Base-by-base conservation (phyloP, 2,113 vertebrate species). In the Toxotes jaculatrix region DNA sequence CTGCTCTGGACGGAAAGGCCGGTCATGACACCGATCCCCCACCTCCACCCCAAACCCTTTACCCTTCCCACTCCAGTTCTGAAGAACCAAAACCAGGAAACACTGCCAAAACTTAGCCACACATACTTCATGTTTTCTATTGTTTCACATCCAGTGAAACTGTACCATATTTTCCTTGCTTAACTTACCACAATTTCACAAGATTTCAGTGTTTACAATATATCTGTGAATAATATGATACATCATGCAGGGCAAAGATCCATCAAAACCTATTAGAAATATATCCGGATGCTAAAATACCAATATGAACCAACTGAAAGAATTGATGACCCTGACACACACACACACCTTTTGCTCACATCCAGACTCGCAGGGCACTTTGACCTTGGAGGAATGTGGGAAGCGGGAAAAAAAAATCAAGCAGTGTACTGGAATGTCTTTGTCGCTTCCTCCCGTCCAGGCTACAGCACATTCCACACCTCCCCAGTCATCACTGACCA, bases 361-460 rank as follows among this genome's bases (percentile, higher is more conserved):
- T 64, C 49, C 59, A 76, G 14, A 36, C 40, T 16, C 0, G 2
- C 43, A 63, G 84, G 66, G 79, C 75, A 82, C 82, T 69, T 73
- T 79, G 89, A 91, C 92, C 87, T 75, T 66, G 38, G 7, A 86
- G 89, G 91, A 92, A 93, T 93, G 92, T 87, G 62, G 86, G 63
- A 81, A 87, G 77, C 69, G 79, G 68, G 56, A 16, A 59, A 23
- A 62, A 80, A 67, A 60, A 72, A 63, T 62, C 77, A 84, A 86
- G 80, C 79, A 2, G 27, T 42, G 70, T 55, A 67, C 78, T 77
- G 93, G 92, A 91, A 92, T 90, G 91, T 91, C 87, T 91, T 89
- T 90, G 90, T 93, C 70, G 73, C 90, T 91, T 94, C 90, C 92
- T 94, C 86, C 74, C 53, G 7, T 86, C 75, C 83, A 16, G 47